These are phyloP conservation scores for Amphiura filiformis DNA, from an alignment of 35 echinoderm and acorn worm genomes.

Conservation along the genomic window DNA sequence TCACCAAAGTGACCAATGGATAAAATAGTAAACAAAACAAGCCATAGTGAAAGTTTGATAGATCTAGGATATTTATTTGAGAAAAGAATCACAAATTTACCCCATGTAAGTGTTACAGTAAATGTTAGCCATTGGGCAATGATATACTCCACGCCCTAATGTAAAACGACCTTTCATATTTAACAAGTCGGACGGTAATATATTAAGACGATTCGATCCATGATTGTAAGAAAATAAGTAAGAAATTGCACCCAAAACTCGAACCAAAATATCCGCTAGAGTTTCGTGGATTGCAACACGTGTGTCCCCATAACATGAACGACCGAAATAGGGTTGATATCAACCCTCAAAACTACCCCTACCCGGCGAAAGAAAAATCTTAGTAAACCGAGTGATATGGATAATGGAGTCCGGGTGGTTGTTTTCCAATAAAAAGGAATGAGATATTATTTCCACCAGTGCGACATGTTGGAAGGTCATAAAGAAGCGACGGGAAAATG, in stretches of 20 bases:
- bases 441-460: conserved; percentile 65
- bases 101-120: neutral
- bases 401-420: conserved; percentile 55
- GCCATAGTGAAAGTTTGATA: neutral
- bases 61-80: neutral
- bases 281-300: neutral
- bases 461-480: conserved; percentile 65
- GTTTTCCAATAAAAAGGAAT: conserved; percentile 87
- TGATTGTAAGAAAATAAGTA: conserved; percentile 37
- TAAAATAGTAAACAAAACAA: too few relatives aligned
- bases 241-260: conserved; percentile 28
- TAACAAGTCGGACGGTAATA: conserved; percentile 72
- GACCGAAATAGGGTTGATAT: neutral
- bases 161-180: conserved; percentile 72
- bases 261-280: neutral
- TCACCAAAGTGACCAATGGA: neutral
- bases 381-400: conserved; percentile 11
- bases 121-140: conserved; percentile 42
- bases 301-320: neutral
- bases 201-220: conserved; percentile 61
- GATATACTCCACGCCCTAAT: conserved; percentile 24
- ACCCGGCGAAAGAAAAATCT: conserved; percentile 14
- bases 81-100: neutral
- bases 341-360: neutral
- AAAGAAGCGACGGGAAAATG: conserved; percentile 57